Percentiles rank a stretch among this genome's conserved stretches.
phyloP scores from a whole-genome alignment of 1,140 invertebrate genomes.

The Drosophila teissieri region DNA sequence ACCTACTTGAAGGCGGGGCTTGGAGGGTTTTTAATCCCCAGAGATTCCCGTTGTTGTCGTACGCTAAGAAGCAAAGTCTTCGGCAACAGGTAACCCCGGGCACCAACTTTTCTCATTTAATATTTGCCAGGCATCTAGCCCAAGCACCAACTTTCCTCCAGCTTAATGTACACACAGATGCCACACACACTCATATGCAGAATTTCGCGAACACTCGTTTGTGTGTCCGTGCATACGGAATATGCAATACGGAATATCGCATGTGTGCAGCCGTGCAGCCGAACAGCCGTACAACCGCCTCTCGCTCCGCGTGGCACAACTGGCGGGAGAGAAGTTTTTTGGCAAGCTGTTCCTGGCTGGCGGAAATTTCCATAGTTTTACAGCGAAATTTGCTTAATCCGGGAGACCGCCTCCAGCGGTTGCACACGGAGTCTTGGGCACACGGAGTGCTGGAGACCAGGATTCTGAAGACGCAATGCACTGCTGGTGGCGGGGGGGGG shows the following conservation, averaged over 20 bases:
- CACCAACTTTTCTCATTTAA: slow-evolving; percentile 32
- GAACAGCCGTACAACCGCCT: neutral
- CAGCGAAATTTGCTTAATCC: slow-evolving; percentile 52
- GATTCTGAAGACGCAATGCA: neutral
- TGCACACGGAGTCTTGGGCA: slow-evolving; percentile 18
- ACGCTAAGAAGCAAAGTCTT: slow-evolving; percentile 9
- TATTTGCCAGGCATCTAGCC: slow-evolving; percentile 24
- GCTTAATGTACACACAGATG: slow-evolving; percentile 13
- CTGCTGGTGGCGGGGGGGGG: neutral
- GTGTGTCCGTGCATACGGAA: neutral
- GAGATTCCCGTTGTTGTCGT: neutral
- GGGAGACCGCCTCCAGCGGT: slow-evolving; percentile 38
- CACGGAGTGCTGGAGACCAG: neutral
- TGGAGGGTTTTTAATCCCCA: neutral
- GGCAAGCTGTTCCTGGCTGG: slow-evolving; percentile 25
- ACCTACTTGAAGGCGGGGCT: neutral
- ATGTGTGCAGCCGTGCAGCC: slow-evolving; percentile 12
- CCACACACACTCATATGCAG: slow-evolving; percentile 1
- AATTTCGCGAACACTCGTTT: too few relatives aligned
- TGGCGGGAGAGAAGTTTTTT: slow-evolving; percentile 29
- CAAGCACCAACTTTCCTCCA: slow-evolving; percentile 7
- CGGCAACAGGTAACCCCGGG: slow-evolving; percentile 24
- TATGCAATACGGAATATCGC: neutral
- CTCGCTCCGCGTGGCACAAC: slow-evolving; percentile 16
- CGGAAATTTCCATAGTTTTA: slow-evolving; percentile 51